A percentile compares a stretch with the other conserved stretches of the same genome.
These are phyloP conservation scores for Misgurnus anguillicaudatus DNA, from an alignment of 2,113 vertebrate species.

Conservation along the genomic window DNA sequence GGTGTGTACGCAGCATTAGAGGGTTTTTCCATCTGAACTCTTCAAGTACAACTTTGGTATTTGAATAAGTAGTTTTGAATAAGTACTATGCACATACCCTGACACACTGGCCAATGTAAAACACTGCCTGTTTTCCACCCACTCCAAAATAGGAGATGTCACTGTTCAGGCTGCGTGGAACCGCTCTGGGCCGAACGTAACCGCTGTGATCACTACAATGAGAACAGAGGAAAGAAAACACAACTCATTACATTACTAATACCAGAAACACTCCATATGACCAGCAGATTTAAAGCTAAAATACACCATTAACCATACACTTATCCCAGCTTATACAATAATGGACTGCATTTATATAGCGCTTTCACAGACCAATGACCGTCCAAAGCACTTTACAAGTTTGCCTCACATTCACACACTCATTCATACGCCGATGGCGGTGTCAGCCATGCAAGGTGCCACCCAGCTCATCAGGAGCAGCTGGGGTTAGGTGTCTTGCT, in stretches of 20 bases:
- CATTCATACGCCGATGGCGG: too few relatives aligned
- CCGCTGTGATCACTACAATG: slow-evolving; percentile 74
- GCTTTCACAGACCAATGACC: too few relatives aligned
- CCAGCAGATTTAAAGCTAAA: background rate
- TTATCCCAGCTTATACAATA: background rate
- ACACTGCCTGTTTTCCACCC: slow-evolving; percentile 93
- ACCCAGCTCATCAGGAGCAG: too few relatives aligned
- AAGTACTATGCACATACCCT: slow-evolving; percentile 75
- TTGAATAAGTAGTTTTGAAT: background rate
- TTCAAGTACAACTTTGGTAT: too few relatives aligned
- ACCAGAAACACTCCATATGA: background rate
- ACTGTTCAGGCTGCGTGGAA: slow-evolving; percentile 91
- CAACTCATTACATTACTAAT: background rate
- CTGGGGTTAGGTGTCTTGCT: too few relatives aligned
- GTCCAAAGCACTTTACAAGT: too few relatives aligned
- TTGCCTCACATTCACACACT: too few relatives aligned
- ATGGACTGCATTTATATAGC: too few relatives aligned
- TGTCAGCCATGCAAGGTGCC: too few relatives aligned
- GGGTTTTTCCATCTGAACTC: too few relatives aligned
- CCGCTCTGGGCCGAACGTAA: slow-evolving; percentile 81
- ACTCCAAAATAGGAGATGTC: slow-evolving; percentile 97
- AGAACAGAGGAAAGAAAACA: slow-evolving; percentile 7
- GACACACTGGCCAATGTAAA: slow-evolving; percentile 88
- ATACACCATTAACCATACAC: background rate
- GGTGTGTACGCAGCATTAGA: too few relatives aligned